phyloP scores from a whole-genome alignment of 92 coral and sea anemone genomes.

The Parazoanthus swiftii region DNA sequence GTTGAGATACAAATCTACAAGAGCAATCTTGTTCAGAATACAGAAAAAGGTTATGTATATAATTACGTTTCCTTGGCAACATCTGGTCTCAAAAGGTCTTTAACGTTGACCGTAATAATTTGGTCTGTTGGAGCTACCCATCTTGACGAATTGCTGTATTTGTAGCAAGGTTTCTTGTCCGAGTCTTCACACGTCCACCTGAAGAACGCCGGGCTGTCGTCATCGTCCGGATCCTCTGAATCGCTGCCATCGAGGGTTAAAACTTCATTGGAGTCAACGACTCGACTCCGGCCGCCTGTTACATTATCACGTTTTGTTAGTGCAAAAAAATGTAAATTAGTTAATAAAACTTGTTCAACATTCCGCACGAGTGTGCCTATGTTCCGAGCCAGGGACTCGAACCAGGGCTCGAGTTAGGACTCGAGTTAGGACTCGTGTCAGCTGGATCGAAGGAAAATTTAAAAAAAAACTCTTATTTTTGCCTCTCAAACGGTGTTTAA shows the following conservation, averaged over 20 bases:
- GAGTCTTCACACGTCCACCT: constrained; percentile 39
- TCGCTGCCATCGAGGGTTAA: constrained; percentile 10
- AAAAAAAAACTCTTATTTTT: too few species aligned
- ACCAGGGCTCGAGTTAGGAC: too few species aligned
- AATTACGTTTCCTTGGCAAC: constrained; percentile 14
- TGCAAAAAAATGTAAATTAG: too few species aligned
- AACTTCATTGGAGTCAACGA: constrained; percentile 20
- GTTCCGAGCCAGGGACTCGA: too few species aligned
- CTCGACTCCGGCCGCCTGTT: constrained; percentile 30
- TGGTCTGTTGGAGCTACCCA: not conserved
- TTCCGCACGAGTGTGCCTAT: too few species aligned
- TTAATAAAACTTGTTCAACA: too few species aligned
- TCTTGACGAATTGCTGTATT: not conserved
- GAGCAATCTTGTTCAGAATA: too few species aligned
- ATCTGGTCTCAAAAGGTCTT: constrained; percentile 14
- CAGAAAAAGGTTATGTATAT: too few species aligned
- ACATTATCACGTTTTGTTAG: not conserved
- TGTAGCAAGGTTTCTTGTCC: constrained; percentile 24
- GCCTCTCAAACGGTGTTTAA: too few species aligned
- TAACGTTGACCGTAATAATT: not conserved
- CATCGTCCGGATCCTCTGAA: constrained; percentile 31
- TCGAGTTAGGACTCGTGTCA: too few species aligned
- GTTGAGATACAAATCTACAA: too few species aligned
- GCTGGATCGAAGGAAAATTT: too few species aligned
- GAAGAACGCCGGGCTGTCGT: constrained; percentile 6